A percentile compares a stretch with the other conserved stretches of the same genome.
Conservation (phyloP, 2,888 invertebrate genomes). For the Magallana nippona region DNA sequence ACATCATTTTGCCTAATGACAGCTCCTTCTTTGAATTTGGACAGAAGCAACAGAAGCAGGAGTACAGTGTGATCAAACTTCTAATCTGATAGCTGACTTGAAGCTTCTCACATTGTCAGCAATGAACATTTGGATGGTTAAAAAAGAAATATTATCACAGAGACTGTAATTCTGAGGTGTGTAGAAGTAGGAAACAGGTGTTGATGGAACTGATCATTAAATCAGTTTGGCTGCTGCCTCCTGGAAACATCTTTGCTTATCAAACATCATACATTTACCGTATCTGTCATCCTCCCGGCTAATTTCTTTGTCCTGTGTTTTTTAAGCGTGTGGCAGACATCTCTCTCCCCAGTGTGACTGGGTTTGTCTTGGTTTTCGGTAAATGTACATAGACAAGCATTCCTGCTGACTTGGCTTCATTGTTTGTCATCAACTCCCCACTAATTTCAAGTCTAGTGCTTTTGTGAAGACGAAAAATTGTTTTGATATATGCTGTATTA, state of each 20-base stretch:
- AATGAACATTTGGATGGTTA: conserved; percentile 1
- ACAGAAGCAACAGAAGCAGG: neutral
- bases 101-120: conserved; percentile 21
- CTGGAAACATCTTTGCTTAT: conserved; percentile 25
- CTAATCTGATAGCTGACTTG: neutral
- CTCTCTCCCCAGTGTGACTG: conserved; percentile 10
- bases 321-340: conserved; percentile 13
- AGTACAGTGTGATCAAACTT: neutral
- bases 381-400: neutral
- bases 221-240: conserved; percentile 30
- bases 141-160: conserved; percentile 31
- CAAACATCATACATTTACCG: conserved; percentile 36
- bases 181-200: conserved; percentile 29
- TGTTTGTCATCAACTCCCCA: neutral
- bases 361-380: conserved; percentile 16
- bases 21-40: neutral
- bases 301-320: conserved; percentile 29
- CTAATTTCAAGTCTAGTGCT: neutral
- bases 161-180: conserved; percentile 20
- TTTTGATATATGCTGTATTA: neutral
- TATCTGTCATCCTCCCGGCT: conserved; percentile 26
- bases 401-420: neutral
- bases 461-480: neutral
- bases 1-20: conserved; percentile 12
- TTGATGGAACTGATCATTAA: conserved; percentile 26